A percentile compares a stretch with the other conserved stretches of the same genome.
These are phyloP conservation scores for Tiliqua scincoides DNA, from an alignment of 2,113 vertebrate species.

Conservation along the genomic window DNA sequence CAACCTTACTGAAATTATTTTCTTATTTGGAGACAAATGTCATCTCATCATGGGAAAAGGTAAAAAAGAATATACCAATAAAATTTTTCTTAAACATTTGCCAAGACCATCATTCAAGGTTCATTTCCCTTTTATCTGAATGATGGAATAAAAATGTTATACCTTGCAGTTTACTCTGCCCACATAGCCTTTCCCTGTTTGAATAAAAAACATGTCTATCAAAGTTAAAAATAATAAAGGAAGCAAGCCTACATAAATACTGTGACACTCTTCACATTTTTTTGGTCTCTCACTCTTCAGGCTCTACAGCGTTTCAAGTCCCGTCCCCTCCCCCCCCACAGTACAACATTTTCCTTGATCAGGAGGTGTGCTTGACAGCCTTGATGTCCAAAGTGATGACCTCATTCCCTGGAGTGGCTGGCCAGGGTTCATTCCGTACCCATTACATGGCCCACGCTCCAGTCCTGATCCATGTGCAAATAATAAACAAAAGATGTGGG, in stretches of 20 bases:
- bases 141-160: neutral
- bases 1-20: neutral
- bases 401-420: conserved; percentile 8
- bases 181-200: neutral
- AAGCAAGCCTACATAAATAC: conserved; percentile 67
- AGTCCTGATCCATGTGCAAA: neutral
- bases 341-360: conserved; percentile 9
- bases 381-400: fast-evolving
- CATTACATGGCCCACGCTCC: neutral
- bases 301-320: conserved; percentile 56
- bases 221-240: conserved; percentile 51
- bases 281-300: neutral
- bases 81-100: neutral
- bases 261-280: conserved; percentile 46
- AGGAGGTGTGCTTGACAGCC: conserved; percentile 7
- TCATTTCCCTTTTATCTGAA: neutral
- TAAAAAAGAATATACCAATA: neutral
- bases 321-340: neutral
- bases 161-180: neutral
- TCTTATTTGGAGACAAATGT: neutral
- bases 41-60: neutral
- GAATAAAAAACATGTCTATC: too few relatives aligned
- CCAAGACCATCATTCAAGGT: neutral
- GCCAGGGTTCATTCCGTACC: neutral
- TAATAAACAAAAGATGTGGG: neutral